Conservation (phyloP, 1,140 invertebrate species). For the Drosophila simulans region DNA sequence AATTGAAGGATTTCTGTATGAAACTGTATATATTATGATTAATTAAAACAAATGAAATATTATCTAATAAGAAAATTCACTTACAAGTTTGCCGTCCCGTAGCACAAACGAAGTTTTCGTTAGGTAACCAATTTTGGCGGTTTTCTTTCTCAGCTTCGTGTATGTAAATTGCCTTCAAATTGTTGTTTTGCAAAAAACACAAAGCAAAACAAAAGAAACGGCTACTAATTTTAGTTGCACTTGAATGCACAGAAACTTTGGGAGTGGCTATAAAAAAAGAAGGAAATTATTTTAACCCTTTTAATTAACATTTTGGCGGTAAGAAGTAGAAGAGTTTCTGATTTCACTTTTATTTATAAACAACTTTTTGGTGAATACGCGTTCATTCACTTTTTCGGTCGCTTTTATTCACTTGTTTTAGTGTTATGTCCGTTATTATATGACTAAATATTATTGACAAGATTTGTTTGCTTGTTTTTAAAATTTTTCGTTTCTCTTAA, state of each 20-base stretch:
- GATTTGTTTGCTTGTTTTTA: constrained; percentile 10
- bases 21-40: too few relatives aligned
- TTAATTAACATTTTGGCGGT: not conserved
- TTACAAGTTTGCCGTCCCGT: constrained; percentile 73
- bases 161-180: constrained; percentile 41
- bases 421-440: not conserved
- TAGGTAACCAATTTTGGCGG: constrained; percentile 84
- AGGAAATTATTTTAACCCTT: constrained; percentile 3
- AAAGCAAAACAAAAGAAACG: constrained; percentile 10
- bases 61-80: constrained; percentile 28
- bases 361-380: not conserved
- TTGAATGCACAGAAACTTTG: constrained; percentile 49
- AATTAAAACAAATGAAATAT: not conserved
- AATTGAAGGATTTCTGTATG: too few relatives aligned
- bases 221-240: constrained; percentile 26
- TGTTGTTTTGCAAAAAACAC: constrained; percentile 32
- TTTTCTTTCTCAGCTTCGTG: constrained; percentile 43
- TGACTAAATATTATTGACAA: not conserved
- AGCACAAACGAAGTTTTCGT: constrained; percentile 84
- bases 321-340: not conserved
- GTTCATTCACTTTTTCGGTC: not conserved
- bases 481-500: constrained; percentile 20
- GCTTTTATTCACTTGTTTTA: not conserved
- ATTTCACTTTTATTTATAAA: too few relatives aligned
- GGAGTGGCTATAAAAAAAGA: constrained; percentile 15